Base-by-base conservation (phyloP, 1,140 invertebrate species). In the Brachionus rotundiformis region DNA sequence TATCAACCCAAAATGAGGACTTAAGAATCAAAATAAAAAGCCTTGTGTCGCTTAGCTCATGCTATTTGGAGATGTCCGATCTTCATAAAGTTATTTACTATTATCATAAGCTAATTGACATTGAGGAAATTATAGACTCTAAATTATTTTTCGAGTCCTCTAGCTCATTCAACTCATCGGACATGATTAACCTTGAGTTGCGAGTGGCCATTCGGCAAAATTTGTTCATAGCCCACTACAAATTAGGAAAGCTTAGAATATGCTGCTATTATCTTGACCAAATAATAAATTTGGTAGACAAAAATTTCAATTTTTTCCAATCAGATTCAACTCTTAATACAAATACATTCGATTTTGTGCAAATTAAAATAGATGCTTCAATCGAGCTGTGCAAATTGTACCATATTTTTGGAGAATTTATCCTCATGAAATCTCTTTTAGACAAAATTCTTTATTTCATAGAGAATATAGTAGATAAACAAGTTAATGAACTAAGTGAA, bases 1-100 rank as follows among this genome's bases (percentile, higher is more conserved):
- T 79, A 6, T 33, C 47, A 8, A 59, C 1, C 59, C 16, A 59
- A 41, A 79, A 79, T 23, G 44, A 63, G 29, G 47, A 79, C 54
- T 13, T 10, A 8, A 79, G 54, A 25, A 33, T 54, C n/a, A 79
- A 59, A 79, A 63, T 79, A 3, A 79, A 79, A 79, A 63, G 31
- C 8, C 49, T 79, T 36, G 76, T 63, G 10, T 79, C 59, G 11
- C 49, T 79, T 6, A 79, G 76, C 27, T 79, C 76, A 59, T 79
- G 76, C 16, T 79, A 79, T 27, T 36, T 79, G 3, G 47, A 79
- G 27, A 33, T 79, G 36, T 59, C 47, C 47, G 47, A 79, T 54
- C 25, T 79, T 2, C 47, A 79, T n/a, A 79, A 79, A 79, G 76
- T 63, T 23, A 59, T 79, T 33, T 79, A 59, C 47, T 79, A 79